A percentile compares a stretch with the other conserved stretches of the same genome.
These are phyloP conservation scores for Drosophila kohkoa DNA, from an alignment of 1,140 invertebrate genomes.

Conservation along the genomic window DNA sequence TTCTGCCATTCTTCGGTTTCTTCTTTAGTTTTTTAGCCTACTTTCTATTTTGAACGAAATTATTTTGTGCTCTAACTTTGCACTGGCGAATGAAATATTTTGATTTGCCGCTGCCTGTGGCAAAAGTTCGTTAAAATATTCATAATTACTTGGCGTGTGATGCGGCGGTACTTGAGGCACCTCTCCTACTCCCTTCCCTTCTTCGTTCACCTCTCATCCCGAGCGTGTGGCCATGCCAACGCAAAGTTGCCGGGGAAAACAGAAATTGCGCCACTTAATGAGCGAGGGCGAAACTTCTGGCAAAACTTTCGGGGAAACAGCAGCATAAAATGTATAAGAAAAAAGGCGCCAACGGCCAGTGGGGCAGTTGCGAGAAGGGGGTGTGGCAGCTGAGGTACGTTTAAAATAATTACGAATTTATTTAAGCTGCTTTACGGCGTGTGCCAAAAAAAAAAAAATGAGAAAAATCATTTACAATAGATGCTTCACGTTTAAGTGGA, in stretches of 20 bases:
- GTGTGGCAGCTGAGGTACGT: slow-evolving; percentile 61
- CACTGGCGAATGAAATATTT: slow-evolving; percentile 78
- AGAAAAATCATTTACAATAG: slow-evolving; percentile 76
- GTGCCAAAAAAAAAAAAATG: slow-evolving; percentile 26
- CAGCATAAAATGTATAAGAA: slow-evolving; percentile 37
- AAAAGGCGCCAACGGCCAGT: slow-evolving; percentile 19
- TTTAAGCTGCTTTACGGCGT: slow-evolving; percentile 77
- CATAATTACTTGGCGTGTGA: slow-evolving; percentile 83
- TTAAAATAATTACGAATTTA: slow-evolving; percentile 83
- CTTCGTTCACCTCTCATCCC: slow-evolving; percentile 19
- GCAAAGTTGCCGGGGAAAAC: slow-evolving; percentile 74
- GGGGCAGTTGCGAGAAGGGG: slow-evolving; percentile 8
- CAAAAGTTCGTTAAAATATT: slow-evolving; percentile 83
- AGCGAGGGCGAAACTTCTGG: slow-evolving; percentile 73
- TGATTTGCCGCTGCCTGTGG: slow-evolving; percentile 81
- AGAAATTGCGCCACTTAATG: slow-evolving; percentile 80
- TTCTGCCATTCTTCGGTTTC: slow-evolving; percentile 38
- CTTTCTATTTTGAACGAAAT: slow-evolving; percentile 58
- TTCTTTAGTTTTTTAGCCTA: slow-evolving; percentile 44
- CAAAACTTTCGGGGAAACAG: slow-evolving; percentile 54
- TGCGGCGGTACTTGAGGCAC: slow-evolving; percentile 68
- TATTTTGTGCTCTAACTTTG: slow-evolving; percentile 74
- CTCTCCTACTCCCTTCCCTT: background rate
- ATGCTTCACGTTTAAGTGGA: slow-evolving; percentile 24
- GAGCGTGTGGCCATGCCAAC: slow-evolving; percentile 20